These are phyloP conservation scores for Bolinopsis microptera DNA, from an alignment of 37 sponge, comb jelly and placozoan genomes.

Conservation along the genomic window DNA sequence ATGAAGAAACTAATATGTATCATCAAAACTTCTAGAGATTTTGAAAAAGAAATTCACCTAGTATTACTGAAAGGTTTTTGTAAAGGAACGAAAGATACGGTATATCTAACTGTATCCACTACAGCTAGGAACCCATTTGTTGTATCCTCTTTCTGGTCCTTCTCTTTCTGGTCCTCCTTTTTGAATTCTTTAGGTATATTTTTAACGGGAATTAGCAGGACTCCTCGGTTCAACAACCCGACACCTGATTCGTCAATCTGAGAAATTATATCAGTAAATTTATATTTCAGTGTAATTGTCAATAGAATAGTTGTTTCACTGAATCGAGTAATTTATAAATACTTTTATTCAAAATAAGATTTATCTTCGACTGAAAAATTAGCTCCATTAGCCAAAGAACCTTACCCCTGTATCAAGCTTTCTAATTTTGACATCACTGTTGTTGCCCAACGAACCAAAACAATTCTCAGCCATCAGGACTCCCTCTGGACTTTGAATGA, in stretches of 20 bases:
- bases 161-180: not conserved
- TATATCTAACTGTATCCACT: not conserved
- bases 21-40: too few species aligned
- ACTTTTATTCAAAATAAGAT: too few species aligned
- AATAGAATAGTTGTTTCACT: too few species aligned
- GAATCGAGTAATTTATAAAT: too few species aligned
- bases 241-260: not conserved
- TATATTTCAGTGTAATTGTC: too few species aligned
- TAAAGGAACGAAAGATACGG: conserved; percentile 37
- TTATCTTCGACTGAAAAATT: too few species aligned
- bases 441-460: not conserved
- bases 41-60: too few species aligned
- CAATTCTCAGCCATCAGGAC: conserved; percentile 16
- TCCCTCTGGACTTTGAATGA: not conserved
- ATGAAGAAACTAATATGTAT: too few species aligned
- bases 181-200: not conserved
- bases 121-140: conserved; percentile 11
- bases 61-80: too few species aligned
- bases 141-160: not conserved
- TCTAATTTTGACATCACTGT: not conserved
- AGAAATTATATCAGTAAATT: too few species aligned
- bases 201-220: not conserved
- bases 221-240: not conserved
- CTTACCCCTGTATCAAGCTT: conserved; percentile 17
- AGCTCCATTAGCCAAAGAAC: too few species aligned